Conservation (phyloP, 2,888 invertebrate genomes). For the Villa cingulata region DNA sequence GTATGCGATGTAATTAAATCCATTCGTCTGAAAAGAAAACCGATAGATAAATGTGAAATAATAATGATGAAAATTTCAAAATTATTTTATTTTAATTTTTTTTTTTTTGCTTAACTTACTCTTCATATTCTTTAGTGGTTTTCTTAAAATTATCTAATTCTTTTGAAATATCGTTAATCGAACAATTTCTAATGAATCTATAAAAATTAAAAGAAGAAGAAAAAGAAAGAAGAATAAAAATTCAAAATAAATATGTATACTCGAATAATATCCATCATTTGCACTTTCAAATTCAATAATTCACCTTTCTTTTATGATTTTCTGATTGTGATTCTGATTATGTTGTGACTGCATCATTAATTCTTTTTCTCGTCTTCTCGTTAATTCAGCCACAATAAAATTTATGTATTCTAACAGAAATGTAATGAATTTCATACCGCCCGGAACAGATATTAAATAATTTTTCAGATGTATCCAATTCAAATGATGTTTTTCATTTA, state of each 20-base stretch:
- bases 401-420: slow-evolving; percentile 27
- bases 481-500: slow-evolving; percentile 31
- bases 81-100: too few species aligned
- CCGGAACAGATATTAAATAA: slow-evolving; percentile 33
- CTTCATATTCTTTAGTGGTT: background rate
- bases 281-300: too few species aligned
- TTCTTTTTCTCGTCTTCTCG: slow-evolving; percentile 24
- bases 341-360: slow-evolving; percentile 13
- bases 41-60: too few species aligned
- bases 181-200: background rate
- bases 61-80: too few species aligned
- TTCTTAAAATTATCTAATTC: background rate
- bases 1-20: background rate
- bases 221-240: too few species aligned
- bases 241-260: too few species aligned
- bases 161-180: background rate
- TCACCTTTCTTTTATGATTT: background rate
- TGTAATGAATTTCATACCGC: slow-evolving; percentile 32
- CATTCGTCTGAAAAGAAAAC: too few species aligned
- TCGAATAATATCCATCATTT: too few species aligned
- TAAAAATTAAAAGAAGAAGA: too few species aligned
- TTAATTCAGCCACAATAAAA: slow-evolving; percentile 27
- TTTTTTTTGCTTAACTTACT: background rate
- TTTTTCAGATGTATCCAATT: slow-evolving; percentile 29
- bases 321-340: background rate